Conservation (phyloP, 2,797 vertebrate species). For the Yasuhikotakia modesta region DNA sequence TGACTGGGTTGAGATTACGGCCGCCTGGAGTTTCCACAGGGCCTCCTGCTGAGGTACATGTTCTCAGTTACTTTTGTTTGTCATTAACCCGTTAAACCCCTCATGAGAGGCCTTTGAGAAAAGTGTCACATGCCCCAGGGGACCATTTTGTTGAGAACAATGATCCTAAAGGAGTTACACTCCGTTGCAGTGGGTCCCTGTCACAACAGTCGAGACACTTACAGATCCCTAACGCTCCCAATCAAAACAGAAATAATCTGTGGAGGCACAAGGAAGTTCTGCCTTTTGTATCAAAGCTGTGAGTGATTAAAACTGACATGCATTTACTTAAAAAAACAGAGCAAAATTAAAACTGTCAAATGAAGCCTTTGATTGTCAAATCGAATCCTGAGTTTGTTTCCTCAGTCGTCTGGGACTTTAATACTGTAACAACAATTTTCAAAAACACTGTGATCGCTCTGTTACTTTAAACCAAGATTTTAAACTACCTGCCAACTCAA, state of each 20-base stretch:
- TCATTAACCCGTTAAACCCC: constrained; percentile 83
- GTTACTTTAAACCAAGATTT: constrained; percentile 5
- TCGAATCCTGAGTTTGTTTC: constrained; percentile 8
- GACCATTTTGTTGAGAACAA: constrained; percentile 80
- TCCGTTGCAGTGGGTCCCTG: constrained; percentile 69
- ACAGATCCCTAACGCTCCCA: constrained; percentile 28
- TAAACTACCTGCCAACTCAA: neutral
- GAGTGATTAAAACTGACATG: constrained; percentile 20
- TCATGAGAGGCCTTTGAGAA: constrained; percentile 78
- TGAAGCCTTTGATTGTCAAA: neutral
- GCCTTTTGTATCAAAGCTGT: constrained; percentile 23
- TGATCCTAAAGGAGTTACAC: constrained; percentile 81
- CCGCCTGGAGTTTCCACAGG: constrained; percentile 74
- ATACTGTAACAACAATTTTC: no score
- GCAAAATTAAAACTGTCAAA: neutral
- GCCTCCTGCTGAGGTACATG: constrained; percentile 79
- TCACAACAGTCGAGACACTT: constrained; percentile 34
- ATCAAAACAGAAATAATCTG: constrained; percentile 45
- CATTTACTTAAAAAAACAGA: neutral
- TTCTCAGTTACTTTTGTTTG: constrained; percentile 80
- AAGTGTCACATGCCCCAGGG: constrained; percentile 80
- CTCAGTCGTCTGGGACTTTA: neutral
- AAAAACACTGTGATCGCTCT: constrained; percentile 43
- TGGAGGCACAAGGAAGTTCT: constrained; percentile 22
- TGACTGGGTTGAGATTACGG: constrained; percentile 72